Percentiles rank a stretch among this genome's conserved stretches.
phyloP scores from a whole-genome alignment of 2,113 vertebrate species.

The Melierax canorus region DNA sequence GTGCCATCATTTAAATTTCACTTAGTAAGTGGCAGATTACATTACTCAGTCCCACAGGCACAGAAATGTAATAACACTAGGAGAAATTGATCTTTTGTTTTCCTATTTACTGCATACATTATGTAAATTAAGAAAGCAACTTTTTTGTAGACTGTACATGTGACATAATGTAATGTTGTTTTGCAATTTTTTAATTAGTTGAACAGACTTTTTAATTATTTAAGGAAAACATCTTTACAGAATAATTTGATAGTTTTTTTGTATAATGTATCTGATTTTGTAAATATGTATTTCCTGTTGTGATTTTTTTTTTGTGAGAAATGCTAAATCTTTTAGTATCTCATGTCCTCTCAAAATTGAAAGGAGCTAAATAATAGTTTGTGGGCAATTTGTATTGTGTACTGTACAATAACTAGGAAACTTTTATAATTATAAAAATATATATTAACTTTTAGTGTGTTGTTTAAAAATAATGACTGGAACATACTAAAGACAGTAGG shows the following conservation, averaged over 20 bases:
- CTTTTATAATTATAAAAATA: slow-evolving; percentile 86
- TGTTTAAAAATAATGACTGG: slow-evolving; percentile 83
- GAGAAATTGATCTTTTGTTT: slow-evolving; percentile 73
- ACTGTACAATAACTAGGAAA: slow-evolving; percentile 82
- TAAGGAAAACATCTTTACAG: slow-evolving; percentile 74
- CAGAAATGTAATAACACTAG: slow-evolving; percentile 73
- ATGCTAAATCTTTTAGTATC: slow-evolving; percentile 84
- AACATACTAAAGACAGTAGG: slow-evolving; percentile 85
- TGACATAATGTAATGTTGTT: slow-evolving; percentile 78
- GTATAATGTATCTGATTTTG: slow-evolving; percentile 81
- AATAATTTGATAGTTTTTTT: slow-evolving; percentile 78
- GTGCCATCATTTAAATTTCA: slow-evolving; percentile 80
- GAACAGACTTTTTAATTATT: slow-evolving; percentile 80
- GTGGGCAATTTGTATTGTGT: slow-evolving; percentile 83
- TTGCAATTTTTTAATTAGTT: slow-evolving; percentile 78
- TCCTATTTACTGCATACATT: slow-evolving; percentile 74
- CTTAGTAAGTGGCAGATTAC: slow-evolving; percentile 81
- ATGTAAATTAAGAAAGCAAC: slow-evolving; percentile 78
- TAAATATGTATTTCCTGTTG: slow-evolving; percentile 82
- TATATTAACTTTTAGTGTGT: slow-evolving; percentile 85
- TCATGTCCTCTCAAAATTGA: slow-evolving; percentile 80
- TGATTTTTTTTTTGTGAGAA: slow-evolving; percentile 82
- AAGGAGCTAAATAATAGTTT: slow-evolving; percentile 82
- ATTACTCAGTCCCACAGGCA: slow-evolving; percentile 73
- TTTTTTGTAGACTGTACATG: slow-evolving; percentile 76